Conservation (phyloP, 2,113 vertebrate species). For the Mohoua ochrocephala region DNA sequence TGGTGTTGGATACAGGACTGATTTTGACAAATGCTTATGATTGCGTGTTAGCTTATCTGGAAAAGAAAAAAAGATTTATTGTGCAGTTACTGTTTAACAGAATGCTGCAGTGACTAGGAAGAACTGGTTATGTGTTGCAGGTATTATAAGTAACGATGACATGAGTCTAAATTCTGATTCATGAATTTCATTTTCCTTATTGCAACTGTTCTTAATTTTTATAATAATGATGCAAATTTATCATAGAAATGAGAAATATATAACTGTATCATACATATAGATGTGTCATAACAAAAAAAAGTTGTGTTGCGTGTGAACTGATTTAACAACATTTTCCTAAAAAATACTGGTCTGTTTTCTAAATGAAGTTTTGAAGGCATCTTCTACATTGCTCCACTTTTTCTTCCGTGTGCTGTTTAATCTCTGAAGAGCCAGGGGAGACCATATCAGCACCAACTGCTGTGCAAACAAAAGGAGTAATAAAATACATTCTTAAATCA, state of each 20-base stretch:
- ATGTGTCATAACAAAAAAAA: not conserved
- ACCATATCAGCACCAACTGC: not conserved
- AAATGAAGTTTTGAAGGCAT: not conserved
- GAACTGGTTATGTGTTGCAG: not conserved
- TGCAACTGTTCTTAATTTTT: not conserved
- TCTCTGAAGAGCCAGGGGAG: not conserved
- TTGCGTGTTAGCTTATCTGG: not conserved
- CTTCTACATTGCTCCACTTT: constrained; percentile 9
- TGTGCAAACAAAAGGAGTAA: constrained; percentile 39
- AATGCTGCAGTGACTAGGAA: not conserved
- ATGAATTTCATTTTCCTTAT: not conserved
- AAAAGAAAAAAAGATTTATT: not conserved
- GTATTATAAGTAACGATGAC: not conserved
- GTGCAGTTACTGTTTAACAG: not conserved
- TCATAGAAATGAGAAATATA: not conserved
- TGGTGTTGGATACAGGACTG: not conserved
- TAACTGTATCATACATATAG: not conserved
- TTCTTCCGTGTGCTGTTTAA: not conserved
- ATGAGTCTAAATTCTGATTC: not conserved
- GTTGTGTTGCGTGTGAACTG: not conserved
- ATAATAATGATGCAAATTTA: not conserved
- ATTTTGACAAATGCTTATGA: not conserved
- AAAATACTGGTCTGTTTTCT: not conserved
- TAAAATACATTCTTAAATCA: constrained; percentile 42
- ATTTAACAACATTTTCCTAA: not conserved